Evolutionary conservation across 2,888 invertebrate species (phyloP), one percentile per base, ranked within the genome.

Genomic region (Pyralis farinalis): DNA sequence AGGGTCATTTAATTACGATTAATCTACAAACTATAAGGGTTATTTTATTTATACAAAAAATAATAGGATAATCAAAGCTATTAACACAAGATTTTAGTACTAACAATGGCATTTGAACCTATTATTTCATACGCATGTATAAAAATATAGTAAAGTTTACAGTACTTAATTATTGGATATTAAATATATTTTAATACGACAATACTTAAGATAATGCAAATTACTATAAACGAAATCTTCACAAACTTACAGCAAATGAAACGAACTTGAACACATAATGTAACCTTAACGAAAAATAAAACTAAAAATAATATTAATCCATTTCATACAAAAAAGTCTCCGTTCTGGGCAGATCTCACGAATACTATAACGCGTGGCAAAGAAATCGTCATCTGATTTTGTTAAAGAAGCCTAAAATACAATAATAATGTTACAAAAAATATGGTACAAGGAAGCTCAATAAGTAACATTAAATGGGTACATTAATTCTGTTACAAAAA

Each of bases 321-420:
- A 83, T 81, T 85, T 76, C 87, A 85, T 86, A 86, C 83, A 87
- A 85, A 87, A 86, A 88, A 87, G 87, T 85, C 70, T 76, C 86
- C 80, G 71, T 58, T 73, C 34, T 36, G 61, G 69, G 65, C 59
- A 68, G 73, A 62, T 72, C 58, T 64, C 12, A 20, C 20, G 25
- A 12, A 16, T 16, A 9, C 11, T 6, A 27, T 10, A 12, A 27
- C 27, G 27, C 40, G 16, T 16, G 51, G 41, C 53, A 42, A 70
- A 66, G 70, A 75, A 78, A 78, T 73, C 72, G 68, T 63, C 47
- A 55, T 42, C 37, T 41, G 38, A 43, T 53, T 56, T 56, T 58
- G 44, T 49, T 47, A 59, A 51, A 46, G 41, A 34, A 53, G 16
- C 4, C 16, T 16, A 16, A 53, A 51, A 55, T 49, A 52, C 42